Percentiles rank a stretch among this genome's conserved stretches.
These are phyloP conservation scores for Tetrao urogallus DNA, from an alignment of 2,113 vertebrate species.

Conservation along the genomic window DNA sequence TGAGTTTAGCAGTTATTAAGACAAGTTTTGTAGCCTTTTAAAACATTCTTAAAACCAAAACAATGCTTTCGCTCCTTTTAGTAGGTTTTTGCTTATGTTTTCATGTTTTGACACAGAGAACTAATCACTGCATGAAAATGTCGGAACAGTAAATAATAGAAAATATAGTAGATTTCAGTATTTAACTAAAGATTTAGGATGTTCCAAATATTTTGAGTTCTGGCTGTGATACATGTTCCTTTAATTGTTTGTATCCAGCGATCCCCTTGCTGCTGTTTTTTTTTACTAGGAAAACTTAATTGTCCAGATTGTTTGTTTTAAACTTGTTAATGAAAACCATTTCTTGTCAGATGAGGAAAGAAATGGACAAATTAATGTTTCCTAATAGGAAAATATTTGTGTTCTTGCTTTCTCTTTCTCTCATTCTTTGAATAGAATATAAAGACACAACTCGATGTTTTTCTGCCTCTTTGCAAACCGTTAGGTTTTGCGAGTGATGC, in stretches of 20 bases:
- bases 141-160: not conserved
- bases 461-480: not conserved
- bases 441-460: not conserved
- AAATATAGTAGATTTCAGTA: not conserved
- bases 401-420: not conserved
- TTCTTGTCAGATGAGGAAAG: not conserved
- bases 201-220: not conserved
- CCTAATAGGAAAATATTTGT: slow-evolving; percentile 14
- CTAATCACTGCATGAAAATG: not conserved
- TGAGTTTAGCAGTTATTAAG: not conserved
- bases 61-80: not conserved
- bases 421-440: not conserved
- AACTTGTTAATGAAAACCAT: not conserved
- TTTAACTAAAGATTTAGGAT: not conserved
- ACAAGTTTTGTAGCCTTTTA: not conserved
- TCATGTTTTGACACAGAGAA: not conserved
- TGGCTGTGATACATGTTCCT: not conserved
- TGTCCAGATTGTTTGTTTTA: not conserved
- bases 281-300: not conserved
- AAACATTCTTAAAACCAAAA: not conserved
- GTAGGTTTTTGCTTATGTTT: not conserved
- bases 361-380: not conserved
- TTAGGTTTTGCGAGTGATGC: not conserved
- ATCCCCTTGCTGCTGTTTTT: not conserved
- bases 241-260: not conserved